phyloP scores from a whole-genome alignment of 2,797 vertebrate species.

The Neopelma chrysocephalum region DNA sequence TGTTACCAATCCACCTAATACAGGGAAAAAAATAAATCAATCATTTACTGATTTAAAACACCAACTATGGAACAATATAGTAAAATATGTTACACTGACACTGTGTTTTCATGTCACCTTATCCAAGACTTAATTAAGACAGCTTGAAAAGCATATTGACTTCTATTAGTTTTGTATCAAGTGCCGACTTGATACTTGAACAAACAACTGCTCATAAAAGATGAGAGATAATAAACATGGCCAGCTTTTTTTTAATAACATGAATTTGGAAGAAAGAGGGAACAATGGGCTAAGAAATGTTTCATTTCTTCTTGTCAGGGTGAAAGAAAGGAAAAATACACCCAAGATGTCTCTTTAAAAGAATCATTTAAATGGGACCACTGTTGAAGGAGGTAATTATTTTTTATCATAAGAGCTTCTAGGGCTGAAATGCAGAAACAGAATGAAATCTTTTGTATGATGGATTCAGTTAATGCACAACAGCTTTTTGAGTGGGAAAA shows the following conservation, averaged over 20 bases:
- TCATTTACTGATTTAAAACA: not conserved
- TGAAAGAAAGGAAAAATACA: slow-evolving; percentile 47
- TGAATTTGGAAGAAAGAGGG: not conserved
- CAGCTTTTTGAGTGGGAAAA: slow-evolving; percentile 45
- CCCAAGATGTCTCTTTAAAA: slow-evolving; percentile 29
- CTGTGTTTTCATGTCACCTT: not conserved
- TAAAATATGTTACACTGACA: not conserved
- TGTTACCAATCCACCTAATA: not conserved
- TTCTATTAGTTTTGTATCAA: not conserved
- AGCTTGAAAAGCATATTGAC: not conserved
- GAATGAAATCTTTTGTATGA: slow-evolving; percentile 31
- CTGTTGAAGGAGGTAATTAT: slow-evolving; percentile 34
- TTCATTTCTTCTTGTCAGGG: slow-evolving; percentile 35
- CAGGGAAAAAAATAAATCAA: not conserved
- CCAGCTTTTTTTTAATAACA: not conserved
- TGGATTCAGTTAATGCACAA: slow-evolving; percentile 37
- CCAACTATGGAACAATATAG: not conserved
- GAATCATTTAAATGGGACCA: slow-evolving; percentile 25
- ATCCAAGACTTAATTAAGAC: not conserved
- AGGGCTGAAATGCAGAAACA: slow-evolving; percentile 42
- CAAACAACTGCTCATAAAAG: not conserved
- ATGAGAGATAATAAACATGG: not conserved
- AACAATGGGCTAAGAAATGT: not conserved
- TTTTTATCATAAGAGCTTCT: slow-evolving; percentile 49
- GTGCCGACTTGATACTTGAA: not conserved